Conservation (phyloP, 2,797 vertebrate genomes). For the Macropodus opercularis region DNA sequence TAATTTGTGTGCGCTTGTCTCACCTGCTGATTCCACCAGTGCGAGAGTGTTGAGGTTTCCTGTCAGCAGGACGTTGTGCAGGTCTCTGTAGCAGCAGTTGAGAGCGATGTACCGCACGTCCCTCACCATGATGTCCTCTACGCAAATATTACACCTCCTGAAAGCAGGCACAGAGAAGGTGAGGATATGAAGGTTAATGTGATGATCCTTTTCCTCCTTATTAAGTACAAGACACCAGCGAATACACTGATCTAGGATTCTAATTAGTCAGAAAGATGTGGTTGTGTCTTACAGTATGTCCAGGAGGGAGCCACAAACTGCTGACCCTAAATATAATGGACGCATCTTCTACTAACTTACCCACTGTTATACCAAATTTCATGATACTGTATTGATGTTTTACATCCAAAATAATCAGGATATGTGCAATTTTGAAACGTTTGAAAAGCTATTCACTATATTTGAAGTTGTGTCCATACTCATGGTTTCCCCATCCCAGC, state of each 20-base stretch:
- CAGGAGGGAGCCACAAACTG: too few species aligned
- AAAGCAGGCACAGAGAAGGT: not conserved
- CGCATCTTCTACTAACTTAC: too few species aligned
- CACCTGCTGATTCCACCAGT: constrained; percentile 92
- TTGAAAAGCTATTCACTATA: too few species aligned
- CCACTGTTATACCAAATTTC: too few species aligned
- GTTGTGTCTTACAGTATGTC: too few species aligned
- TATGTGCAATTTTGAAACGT: too few species aligned
- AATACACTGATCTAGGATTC: constrained; percentile 7
- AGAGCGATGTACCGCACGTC: constrained; percentile 91
- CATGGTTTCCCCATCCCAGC: constrained; percentile 93
- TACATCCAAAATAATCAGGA: too few species aligned
- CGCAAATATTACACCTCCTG: constrained; percentile 95
- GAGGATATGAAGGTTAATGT: constrained; percentile 11
- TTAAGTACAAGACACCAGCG: constrained; percentile 21
- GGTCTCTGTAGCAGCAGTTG: constrained; percentile 92
- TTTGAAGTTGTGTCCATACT: constrained; percentile 91
- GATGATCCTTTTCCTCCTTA: constrained; percentile 33
- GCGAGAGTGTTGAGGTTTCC: constrained; percentile 91
- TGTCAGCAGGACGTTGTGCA: constrained; percentile 87
- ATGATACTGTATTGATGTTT: too few species aligned
- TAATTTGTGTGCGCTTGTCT: too few species aligned
- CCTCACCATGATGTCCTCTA: constrained; percentile 97
- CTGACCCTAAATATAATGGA: too few species aligned
- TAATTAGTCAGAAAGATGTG: constrained; percentile 10